Evolutionary conservation across 2,797 vertebrate genomes (phyloP), one percentile per base, ranked within the genome.

Genomic region (Moxostoma hubbsi): DNA sequence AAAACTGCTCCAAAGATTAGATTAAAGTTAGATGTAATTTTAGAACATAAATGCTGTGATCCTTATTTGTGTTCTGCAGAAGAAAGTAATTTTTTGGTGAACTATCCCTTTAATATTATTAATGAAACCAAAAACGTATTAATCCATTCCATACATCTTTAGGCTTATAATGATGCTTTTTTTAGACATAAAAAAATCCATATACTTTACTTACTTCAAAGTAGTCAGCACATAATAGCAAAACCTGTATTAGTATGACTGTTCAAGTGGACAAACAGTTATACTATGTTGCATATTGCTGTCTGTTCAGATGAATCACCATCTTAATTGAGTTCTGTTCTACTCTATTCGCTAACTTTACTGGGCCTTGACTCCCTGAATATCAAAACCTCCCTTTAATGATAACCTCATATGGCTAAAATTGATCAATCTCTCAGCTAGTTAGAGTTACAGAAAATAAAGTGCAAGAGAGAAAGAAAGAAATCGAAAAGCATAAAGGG

Each of bases 341-440:
- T 70, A 10, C 36, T 36, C 36, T 36, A 36, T 36, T 36, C 36
- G 3, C 4, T 61, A 9, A 49, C 45, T 45, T 46, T 11, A 47
- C 47, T 36, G 1, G 16, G 24, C 50, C 6, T 54, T 70, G 11
- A 18, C 58, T 78, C 50, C 54, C 47, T 0, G 8, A 59, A 53
- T 71, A 51, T 71, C 43, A 69, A 46, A 69, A 45, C 66, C 18
- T 46, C 36, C 50, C 58, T 71, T 46, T 47, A 66, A 13, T 46
- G 51, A 46, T 6, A 24, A 45, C 15, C 54, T 45, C 53, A 9
- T 18, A 12, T 70, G 55, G 43, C 54, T 72, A 49, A 49, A 59
- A 58, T 46, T 6, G 45, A 72, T 59, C 55, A 5, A 72, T 58
- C 15, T 65, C 51, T 54, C 47, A 15, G 51, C 49, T 49, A 15